Evolutionary conservation across 2,113 vertebrate species (phyloP).

Genomic region (Hydrochoerus hydrochaeris): DNA sequence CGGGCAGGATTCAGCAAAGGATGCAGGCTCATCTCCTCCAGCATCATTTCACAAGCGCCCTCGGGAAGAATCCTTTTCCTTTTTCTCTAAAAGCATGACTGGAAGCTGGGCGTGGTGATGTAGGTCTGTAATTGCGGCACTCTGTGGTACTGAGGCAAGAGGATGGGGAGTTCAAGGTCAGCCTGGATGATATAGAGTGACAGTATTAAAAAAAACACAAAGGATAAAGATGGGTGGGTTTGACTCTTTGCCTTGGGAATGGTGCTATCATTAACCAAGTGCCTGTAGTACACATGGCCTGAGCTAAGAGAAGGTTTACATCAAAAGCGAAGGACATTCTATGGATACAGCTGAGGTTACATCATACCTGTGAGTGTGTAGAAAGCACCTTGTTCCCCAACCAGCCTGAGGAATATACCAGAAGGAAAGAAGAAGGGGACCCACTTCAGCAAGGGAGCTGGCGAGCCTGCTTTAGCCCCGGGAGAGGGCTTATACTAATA

Average conservation of each 20-base stretch:
- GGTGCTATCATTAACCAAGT: neutral
- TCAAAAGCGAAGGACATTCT: neutral
- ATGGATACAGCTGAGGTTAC: neutral
- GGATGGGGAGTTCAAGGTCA: neutral
- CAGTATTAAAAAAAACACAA: neutral
- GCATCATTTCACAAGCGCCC: neutral
- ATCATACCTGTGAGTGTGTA: neutral
- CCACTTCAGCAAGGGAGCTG: neutral
- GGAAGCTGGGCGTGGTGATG: neutral
- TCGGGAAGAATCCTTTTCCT: neutral
- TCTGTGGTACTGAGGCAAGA: neutral
- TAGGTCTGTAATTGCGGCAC: neutral
- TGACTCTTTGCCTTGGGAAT: neutral
- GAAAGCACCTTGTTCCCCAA: neutral
- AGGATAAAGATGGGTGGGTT: neutral
- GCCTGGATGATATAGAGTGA: neutral
- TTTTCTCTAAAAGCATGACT: neutral
- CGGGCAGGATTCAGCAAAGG: too few species aligned
- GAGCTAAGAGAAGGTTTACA: neutral
- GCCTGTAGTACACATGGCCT: neutral
- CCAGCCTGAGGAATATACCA: neutral
- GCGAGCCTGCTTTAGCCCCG: neutral
- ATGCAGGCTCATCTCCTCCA: neutral
- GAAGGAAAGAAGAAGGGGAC: neutral
- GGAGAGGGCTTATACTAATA: neutral